Base-by-base conservation (phyloP, 2,113 vertebrate genomes). In the Oryzias javanicus region DNA sequence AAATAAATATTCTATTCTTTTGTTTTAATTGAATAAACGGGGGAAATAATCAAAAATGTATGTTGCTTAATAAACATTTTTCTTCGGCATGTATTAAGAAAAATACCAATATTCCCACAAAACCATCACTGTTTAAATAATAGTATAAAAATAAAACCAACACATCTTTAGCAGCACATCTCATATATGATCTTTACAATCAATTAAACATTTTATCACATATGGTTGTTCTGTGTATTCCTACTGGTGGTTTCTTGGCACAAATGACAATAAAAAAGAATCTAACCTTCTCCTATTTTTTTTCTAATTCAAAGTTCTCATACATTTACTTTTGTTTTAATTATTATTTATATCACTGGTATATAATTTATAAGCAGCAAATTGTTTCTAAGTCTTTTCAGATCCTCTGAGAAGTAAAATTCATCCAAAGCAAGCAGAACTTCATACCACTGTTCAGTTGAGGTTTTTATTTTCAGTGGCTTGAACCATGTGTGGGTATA, bases 61-160 rank as follows among this genome's bases (percentile, higher is more conserved):
- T 44, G 53, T 57, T 63, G 4, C 25, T 60, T 62, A 17, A 52
- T 57, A 64, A 55, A 62, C 54, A 54, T 24, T 46, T 18, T 49
- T 60, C 35, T 45, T 68, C 60, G 72, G 60, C 58, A 59, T 14
- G 74, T 64, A n/a, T 67, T 8, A 35, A 8, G 29, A n/a, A n/a
- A 77, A 78, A 78, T 65, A 20, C 24, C 49, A 29, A 16, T 14
- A 58, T 49, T 49, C 46, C 19, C 46, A 18, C n/a, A 19, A 62
- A 25, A 76, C 54, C 60, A 62, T 72, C 66, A 61, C 15, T 17
- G 49, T 64, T n/a, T 25, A 57, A 41, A 24, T 56, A 65, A 60
- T 46, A 16, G 10, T 22, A 59, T 25, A 52, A 19, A 55, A 1
- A 66, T 35, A 25, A 53, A 6, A 25, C n/a, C 15, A 51, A 3